Base-by-base conservation (phyloP, 2,113 vertebrate genomes). In the Anguilla rostrata region DNA sequence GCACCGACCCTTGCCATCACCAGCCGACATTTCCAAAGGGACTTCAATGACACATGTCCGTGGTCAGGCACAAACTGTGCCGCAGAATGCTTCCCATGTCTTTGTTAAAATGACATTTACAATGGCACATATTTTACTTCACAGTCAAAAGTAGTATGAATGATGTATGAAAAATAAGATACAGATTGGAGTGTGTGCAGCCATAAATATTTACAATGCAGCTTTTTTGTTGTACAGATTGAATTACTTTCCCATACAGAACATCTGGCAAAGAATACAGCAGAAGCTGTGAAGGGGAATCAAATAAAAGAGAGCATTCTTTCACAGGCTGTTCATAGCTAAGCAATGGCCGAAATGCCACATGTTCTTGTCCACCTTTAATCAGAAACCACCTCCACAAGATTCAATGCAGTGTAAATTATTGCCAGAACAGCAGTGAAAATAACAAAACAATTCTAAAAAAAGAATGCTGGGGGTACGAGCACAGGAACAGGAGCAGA, bases 311-410 rank as follows among this genome's bases (percentile, higher is more conserved):
- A 34, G 34, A 40, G 56, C 43, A 83, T 83, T 75, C 79, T 83
- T 85, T 46, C 78, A 46, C 86, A 87, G 81, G 40, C 53, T 20
- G 49, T 83, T 81, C 81, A 83, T 26, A 63, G 82, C 79, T 40
- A 39, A 49, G 53, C 46, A 5, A 83, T 39, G 83, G 53, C 49
- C 22, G 16, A 5, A 46, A 56, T 60, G 41, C 1, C n/a, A 34
- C 7, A 41, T 46, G 15, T 46, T 43, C n/a, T 78, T 12, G n/a
- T 87, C 9, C 53, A 80, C 75, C 39, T 83, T 87, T 87, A 83
- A 41, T 79, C 57, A 86, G 82, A 43, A 78, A 75, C 75, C 9
- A 84, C 41, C 78, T 56, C 40, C 78, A 57, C 41, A 83, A 29
- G 71, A 41, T 83, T 53, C 78, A 49, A 57, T 46, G 63, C 39